Evolutionary conservation across 2,113 vertebrate genomes (phyloP).

Genomic region (Ancistrus triradiatus): DNA sequence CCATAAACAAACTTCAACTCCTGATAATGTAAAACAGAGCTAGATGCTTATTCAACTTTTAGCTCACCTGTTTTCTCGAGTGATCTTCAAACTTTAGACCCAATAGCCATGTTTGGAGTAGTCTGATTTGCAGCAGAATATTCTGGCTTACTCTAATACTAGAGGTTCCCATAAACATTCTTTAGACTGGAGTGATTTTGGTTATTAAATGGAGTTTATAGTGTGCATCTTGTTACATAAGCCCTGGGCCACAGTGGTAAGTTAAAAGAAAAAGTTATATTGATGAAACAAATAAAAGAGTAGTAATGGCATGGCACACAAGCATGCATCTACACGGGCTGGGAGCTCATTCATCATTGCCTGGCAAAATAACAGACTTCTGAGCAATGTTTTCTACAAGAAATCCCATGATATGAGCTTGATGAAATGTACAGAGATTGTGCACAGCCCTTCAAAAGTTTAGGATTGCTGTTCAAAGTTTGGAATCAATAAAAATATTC

Average conservation of each 20-base stretch:
- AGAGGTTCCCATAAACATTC: too few relatives aligned
- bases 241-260: slow-evolving; percentile 19
- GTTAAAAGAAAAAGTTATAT: slow-evolving; percentile 19
- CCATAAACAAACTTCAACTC: slow-evolving; percentile 29
- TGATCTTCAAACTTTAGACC: too few relatives aligned
- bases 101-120: too few relatives aligned
- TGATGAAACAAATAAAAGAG: slow-evolving; percentile 26
- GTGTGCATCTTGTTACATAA: slow-evolving; percentile 23
- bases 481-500: too few relatives aligned
- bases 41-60: too few relatives aligned
- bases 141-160: too few relatives aligned
- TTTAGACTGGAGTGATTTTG: slow-evolving; percentile 21
- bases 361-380: neutral
- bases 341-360: neutral
- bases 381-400: neutral
- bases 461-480: neutral
- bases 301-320: neutral
- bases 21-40: slow-evolving; percentile 14
- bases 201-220: slow-evolving; percentile 34
- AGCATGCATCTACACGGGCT: slow-evolving; percentile 2
- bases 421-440: neutral
- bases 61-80: too few relatives aligned
- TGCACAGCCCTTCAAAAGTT: neutral
- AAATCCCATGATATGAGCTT: neutral
- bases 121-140: too few relatives aligned